Base-by-base conservation (phyloP, 2,113 vertebrate genomes). In the Mustela nigripes region DNA sequence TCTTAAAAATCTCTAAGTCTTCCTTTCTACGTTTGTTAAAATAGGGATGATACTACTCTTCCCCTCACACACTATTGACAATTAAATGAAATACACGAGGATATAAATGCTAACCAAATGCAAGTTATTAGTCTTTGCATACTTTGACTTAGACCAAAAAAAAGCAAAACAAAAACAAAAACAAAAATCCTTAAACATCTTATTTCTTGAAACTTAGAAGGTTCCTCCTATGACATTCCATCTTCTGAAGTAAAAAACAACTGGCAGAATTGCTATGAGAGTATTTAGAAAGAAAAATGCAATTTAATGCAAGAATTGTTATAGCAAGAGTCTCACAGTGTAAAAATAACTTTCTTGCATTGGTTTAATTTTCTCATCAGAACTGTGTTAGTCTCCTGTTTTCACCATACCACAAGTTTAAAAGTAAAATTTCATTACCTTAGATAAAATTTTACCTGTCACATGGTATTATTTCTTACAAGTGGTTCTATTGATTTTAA, bases 201-300 rank as follows among this genome's bases (percentile, higher is more conserved):
- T 91, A 80, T 96, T 95, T 39, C 83, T 94, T 82, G 26, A 42
- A 95, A 85, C 28, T 62, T 79, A 89, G 39, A 85, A 83, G 36
- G 18, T 5, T 87, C 39, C 36, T 65, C 31, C 36, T 65, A 92
- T 58, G 58, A 92, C 26, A 89, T 18, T 78, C 24, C 28, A 71
- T 53, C n/a, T 94, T 88, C 33, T 94, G 81, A 84, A 91, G 73
- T 73, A 84, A 90, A 89, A 92, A 94, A 89, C 80, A 74, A 93
- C 2, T 63, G 12, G 42, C 31, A 86, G 24, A 95, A 89, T 33
- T 85, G 53, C 45, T 82, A 60, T 45, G n/a, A 19, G 48, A 92
- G 16, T 79, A 89, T 74, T 81, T 21, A 85, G 65, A 92, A 91
- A 93, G 53, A 50, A 79, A 91, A 95, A 83, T 60, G 8, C 16